These are phyloP conservation scores for Griposia aprilina DNA, from an alignment of 2,888 invertebrate genomes.

Conservation along the genomic window DNA sequence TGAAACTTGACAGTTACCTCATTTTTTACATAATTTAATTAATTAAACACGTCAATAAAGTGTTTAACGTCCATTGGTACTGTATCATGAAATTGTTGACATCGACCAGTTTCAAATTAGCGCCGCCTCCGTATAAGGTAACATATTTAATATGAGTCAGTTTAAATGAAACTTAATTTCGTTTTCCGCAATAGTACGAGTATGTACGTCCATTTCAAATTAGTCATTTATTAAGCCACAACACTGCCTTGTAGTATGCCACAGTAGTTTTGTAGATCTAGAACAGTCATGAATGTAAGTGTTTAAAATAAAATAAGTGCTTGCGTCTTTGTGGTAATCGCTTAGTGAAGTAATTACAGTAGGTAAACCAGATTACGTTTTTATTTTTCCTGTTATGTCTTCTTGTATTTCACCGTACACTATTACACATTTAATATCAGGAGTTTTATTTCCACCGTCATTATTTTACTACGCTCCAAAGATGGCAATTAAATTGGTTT, in stretches of 20 bases:
- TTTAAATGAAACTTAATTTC: constrained; percentile 26
- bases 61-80: constrained; percentile 63
- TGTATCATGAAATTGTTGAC: constrained; percentile 44
- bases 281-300: constrained; percentile 36
- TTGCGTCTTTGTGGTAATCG: constrained; percentile 27
- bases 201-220: constrained; percentile 7
- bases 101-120: constrained; percentile 60
- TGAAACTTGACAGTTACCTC: constrained; percentile 65
- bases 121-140: constrained; percentile 42
- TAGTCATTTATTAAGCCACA: constrained; percentile 9
- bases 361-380: constrained; percentile 21
- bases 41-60: constrained; percentile 66
- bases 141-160: constrained; percentile 39
- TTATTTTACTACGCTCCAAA: not conserved
- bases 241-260: constrained; percentile 5
- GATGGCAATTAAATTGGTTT: not conserved
- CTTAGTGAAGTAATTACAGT: constrained; percentile 47
- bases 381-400: constrained; percentile 9
- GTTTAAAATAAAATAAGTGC: constrained; percentile 20
- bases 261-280: constrained; percentile 32
- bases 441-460: not conserved
- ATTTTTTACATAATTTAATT: constrained; percentile 60
- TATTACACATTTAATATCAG: not conserved
- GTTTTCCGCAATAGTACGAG: constrained; percentile 18
- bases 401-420: not conserved